These are phyloP conservation scores for Oryzias sinensis DNA, from an alignment of 2,797 vertebrate genomes.

Conservation along the genomic window DNA sequence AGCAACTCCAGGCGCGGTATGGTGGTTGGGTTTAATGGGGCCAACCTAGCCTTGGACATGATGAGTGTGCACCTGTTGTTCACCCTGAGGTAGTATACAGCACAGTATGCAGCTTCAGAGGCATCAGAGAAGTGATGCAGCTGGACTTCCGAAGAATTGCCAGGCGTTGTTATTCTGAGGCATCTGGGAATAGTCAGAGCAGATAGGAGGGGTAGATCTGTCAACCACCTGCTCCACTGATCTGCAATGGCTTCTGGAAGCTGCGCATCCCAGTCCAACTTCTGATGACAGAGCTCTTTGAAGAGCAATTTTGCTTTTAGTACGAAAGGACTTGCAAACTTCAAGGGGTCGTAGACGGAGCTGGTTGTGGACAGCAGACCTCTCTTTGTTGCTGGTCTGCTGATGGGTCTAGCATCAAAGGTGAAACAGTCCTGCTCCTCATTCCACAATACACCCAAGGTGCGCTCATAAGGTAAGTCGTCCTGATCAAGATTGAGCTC, in stretches of 20 bases:
- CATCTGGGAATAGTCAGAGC: not conserved
- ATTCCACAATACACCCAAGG: not conserved
- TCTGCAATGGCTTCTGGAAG: not conserved
- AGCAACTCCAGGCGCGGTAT: not conserved
- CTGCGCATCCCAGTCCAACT: not conserved
- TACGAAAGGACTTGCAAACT: not conserved
- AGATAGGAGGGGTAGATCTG: not conserved
- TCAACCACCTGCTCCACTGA: not conserved
- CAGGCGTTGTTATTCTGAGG: not conserved
- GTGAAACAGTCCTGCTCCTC: not conserved
- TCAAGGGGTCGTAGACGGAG: not conserved
- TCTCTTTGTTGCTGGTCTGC: not conserved
- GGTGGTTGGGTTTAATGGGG: not conserved
- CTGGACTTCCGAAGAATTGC: not conserved
- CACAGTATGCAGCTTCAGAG: not conserved
- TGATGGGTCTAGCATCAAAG: not conserved
- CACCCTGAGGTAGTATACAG: not conserved
- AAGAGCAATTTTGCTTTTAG: not conserved
- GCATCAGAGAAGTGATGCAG: slow-evolving; percentile 1
- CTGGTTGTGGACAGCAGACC: not conserved
- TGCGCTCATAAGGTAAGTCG: not conserved
- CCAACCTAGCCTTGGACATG: not conserved
- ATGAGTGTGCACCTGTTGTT: slow-evolving; percentile 2
- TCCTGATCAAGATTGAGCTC: not conserved
- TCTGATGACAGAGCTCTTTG: not conserved